phyloP scores from a whole-genome alignment of 2,113 vertebrate species.

The Zosterops lateralis region DNA sequence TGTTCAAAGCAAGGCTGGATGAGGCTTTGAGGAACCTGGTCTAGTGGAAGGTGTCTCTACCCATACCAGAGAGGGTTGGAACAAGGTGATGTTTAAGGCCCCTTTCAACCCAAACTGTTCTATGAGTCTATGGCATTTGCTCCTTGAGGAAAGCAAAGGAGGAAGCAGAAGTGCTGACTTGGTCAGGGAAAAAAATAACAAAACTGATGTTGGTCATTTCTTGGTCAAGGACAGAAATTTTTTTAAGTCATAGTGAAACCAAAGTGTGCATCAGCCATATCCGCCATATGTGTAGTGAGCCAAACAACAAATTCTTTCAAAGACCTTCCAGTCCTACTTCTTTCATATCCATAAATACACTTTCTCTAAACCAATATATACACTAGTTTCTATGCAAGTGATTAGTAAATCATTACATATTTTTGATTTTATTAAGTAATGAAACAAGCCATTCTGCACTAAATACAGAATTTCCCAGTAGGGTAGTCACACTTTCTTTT shows the following conservation, averaged over 20 bases:
- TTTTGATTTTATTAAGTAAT: neutral
- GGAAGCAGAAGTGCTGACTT: neutral
- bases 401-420: neutral
- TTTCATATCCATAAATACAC: accelerated
- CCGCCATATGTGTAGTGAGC: neutral
- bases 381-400: neutral
- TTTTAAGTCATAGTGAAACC: neutral
- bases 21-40: neutral
- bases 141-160: neutral
- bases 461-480: neutral
- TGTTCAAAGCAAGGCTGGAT: neutral
- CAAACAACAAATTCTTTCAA: neutral
- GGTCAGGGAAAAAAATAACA: neutral
- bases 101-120: neutral
- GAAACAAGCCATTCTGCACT: neutral
- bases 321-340: neutral
- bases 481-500: neutral
- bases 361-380: neutral
- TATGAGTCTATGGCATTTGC: neutral
- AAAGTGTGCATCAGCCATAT: neutral
- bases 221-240: neutral
- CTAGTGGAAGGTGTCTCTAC: neutral
- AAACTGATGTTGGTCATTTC: neutral
- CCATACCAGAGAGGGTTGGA: accelerated
- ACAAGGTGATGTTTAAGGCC: neutral